Percentiles rank a stretch among this genome's conserved stretches.
phyloP scores from a whole-genome alignment of 2,797 vertebrate genomes.

The Onychomys leucogaster region DNA sequence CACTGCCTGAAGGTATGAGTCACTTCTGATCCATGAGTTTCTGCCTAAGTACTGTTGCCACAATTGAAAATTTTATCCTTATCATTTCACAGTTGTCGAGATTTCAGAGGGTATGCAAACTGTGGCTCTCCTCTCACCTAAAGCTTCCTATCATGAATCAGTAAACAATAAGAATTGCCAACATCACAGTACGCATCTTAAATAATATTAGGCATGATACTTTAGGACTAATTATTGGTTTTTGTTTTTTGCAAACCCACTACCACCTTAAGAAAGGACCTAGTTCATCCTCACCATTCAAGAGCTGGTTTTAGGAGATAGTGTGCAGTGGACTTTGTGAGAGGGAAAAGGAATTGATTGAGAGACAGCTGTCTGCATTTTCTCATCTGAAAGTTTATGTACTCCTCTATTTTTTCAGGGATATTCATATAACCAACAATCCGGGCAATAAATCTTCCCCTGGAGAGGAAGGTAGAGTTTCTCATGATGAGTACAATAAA shows the following conservation, averaged over 20 bases:
- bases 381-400: background rate
- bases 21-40: background rate
- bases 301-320: background rate
- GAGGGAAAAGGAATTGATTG: background rate
- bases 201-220: background rate
- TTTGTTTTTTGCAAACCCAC: background rate
- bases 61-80: background rate
- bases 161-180: background rate
- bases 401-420: background rate
- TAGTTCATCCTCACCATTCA: background rate
- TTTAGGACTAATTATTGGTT: background rate
- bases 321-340: background rate
- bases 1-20: rapidly evolving
- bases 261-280: background rate
- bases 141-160: background rate
- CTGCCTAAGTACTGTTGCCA: no score
- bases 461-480: background rate
- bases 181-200: background rate
- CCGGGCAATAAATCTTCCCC: background rate
- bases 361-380: background rate
- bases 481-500: background rate
- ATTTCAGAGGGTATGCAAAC: background rate
- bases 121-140: background rate
- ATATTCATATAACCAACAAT: background rate
- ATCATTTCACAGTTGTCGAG: background rate